Percentiles rank a stretch among this genome's conserved stretches.
Evolutionary conservation across 1,140 invertebrate species (phyloP).

Genomic region (Diorhabda elongata): DNA sequence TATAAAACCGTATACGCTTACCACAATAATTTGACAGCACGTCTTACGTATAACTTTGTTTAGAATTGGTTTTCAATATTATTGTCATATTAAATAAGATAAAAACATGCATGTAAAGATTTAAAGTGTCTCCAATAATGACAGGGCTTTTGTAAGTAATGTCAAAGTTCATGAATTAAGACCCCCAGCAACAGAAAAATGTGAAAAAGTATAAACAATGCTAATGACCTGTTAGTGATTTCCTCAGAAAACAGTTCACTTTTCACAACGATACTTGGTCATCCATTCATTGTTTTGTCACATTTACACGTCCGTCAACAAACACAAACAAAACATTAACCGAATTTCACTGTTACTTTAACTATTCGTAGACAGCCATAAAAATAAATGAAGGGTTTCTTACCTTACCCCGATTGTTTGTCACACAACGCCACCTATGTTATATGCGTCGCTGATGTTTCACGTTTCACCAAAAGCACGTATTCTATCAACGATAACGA

Average conservation of each 20-base stretch:
- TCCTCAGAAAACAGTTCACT: conserved; percentile 33
- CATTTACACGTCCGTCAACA: conserved; percentile 4
- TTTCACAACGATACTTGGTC: conserved; percentile 25
- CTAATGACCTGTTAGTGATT: conserved; percentile 46
- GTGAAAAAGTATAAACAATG: conserved; percentile 38
- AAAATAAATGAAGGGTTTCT: conserved; percentile 42
- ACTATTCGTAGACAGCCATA: conserved; percentile 31
- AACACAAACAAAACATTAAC: conserved; percentile 24
- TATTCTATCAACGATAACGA: conserved; percentile 39
- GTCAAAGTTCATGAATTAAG: conserved; percentile 16
- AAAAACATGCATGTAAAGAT: neutral
- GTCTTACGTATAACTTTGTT: conserved; percentile 14
- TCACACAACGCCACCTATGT: conserved; percentile 44
- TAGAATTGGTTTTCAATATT: conserved; percentile 11
- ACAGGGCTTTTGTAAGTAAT: neutral
- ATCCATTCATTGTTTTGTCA: conserved; percentile 17
- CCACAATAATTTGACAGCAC: conserved; percentile 18
- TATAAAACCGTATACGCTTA: conserved; percentile 5
- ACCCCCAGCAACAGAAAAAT: conserved; percentile 20
- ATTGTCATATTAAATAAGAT: neutral
- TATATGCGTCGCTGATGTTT: conserved; percentile 38
- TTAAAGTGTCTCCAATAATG: neutral
- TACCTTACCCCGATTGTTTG: conserved; percentile 41
- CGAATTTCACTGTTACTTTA: conserved; percentile 21
- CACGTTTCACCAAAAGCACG: conserved; percentile 43